Conservation (phyloP, 1,140 invertebrate species). For the Harlomillsia oculata region DNA sequence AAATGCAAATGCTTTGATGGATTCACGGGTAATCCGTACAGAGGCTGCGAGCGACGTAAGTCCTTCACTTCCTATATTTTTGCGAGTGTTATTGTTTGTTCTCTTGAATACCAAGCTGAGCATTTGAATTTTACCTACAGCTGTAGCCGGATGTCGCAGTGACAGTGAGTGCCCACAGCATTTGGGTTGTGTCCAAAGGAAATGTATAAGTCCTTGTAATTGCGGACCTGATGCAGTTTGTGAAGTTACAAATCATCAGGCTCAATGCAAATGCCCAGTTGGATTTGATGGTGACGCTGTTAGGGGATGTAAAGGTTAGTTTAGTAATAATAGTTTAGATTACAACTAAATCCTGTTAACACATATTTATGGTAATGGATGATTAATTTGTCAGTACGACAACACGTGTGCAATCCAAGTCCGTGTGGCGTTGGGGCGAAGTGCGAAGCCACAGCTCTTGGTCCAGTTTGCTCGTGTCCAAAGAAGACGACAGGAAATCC, state of each 20-base stretch:
- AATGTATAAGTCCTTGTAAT: constrained; percentile 73
- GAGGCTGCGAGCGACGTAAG: constrained; percentile 44
- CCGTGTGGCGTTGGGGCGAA: constrained; percentile 73
- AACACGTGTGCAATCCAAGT: constrained; percentile 67
- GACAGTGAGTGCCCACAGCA: constrained; percentile 63
- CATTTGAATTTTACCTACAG: constrained; percentile 4
- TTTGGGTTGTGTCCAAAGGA: constrained; percentile 67
- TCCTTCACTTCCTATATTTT: neutral
- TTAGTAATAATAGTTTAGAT: constrained; percentile 4
- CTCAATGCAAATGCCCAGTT: constrained; percentile 68
- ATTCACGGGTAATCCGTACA: constrained; percentile 37
- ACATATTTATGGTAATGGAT: no score
- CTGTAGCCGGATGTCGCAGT: constrained; percentile 22
- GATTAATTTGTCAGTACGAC: constrained; percentile 42
- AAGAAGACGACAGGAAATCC: constrained; percentile 83
- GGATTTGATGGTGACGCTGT: constrained; percentile 73
- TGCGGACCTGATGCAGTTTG: constrained; percentile 75
- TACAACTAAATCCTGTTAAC: no score
- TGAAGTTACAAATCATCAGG: constrained; percentile 73
- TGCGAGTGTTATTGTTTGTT: no score
- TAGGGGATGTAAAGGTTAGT: constrained; percentile 43
- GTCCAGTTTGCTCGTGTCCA: constrained; percentile 78
- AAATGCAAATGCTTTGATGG: constrained; percentile 56
- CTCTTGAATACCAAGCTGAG: neutral
- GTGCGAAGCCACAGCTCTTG: constrained; percentile 74